Conservation (phyloP, 2,797 vertebrate species). For the Semaprochilodus insignis region DNA sequence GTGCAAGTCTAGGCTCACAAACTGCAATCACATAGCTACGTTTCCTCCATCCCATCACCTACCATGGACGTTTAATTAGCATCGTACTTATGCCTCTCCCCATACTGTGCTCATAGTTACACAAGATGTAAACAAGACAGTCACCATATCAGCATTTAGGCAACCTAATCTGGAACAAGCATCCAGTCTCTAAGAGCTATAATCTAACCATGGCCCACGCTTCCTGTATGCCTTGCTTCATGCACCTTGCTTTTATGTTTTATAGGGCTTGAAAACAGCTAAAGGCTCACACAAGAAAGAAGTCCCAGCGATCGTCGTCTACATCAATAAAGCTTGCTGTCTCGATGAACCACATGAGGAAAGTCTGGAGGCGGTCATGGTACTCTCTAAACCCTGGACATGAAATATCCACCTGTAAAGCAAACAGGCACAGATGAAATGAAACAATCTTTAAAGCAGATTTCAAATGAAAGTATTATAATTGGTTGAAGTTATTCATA, state of each 20-base stretch:
- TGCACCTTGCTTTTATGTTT: background rate
- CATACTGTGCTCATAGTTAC: background rate
- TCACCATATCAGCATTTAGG: background rate
- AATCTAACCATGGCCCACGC: background rate
- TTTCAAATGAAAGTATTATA: background rate
- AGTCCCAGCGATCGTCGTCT: conserved; percentile 99
- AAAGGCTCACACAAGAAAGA: conserved; percentile 98
- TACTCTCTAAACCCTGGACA: conserved; percentile 95
- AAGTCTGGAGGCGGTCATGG: conserved; percentile 97
- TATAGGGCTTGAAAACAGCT: conserved; percentile 63
- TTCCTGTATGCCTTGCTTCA: background rate
- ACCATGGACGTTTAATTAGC: background rate
- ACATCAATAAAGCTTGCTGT: conserved; percentile 97
- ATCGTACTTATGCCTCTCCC: background rate
- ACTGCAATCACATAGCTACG: background rate
- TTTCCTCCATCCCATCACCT: background rate
- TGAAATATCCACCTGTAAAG: conserved; percentile 89
- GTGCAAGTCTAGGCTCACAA: background rate
- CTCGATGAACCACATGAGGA: conserved; percentile 99
- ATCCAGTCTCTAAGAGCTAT: background rate
- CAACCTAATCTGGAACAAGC: background rate
- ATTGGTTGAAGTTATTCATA: background rate
- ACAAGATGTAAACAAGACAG: background rate
- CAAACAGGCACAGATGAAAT: background rate
- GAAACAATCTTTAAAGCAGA: background rate